A percentile compares a stretch with the other conserved stretches of the same genome.
These are phyloP conservation scores for Melanargia galathea DNA, from an alignment of 2,888 invertebrate genomes.

Conservation along the genomic window DNA sequence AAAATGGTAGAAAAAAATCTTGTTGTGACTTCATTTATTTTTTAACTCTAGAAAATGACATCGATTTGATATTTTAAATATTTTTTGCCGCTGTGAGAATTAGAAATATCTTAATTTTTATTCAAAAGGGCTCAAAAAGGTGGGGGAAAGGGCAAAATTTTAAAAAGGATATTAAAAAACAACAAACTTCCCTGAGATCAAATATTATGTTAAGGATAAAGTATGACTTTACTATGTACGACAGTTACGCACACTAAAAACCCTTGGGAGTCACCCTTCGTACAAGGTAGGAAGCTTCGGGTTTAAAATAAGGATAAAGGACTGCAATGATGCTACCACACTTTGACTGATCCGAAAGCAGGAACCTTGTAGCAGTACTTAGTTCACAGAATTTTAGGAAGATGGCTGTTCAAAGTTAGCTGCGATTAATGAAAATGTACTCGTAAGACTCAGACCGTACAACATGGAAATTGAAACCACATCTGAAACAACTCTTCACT, in stretches of 20 bases:
- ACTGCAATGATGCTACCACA: neutral
- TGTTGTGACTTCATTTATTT: too few relatives aligned
- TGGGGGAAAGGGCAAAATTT: too few relatives aligned
- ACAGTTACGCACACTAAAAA: neutral
- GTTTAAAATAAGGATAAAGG: neutral
- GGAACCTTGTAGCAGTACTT: neutral
- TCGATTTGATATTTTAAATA: too few relatives aligned
- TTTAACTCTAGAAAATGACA: too few relatives aligned
- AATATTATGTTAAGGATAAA: too few relatives aligned
- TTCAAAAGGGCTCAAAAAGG: too few relatives aligned
- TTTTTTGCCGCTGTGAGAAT: too few relatives aligned
- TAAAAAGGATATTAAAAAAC: too few relatives aligned
- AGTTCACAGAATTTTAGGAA: neutral
- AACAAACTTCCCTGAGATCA: too few relatives aligned
- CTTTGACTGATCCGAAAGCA: neutral
- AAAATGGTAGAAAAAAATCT: too few relatives aligned
- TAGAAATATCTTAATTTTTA: too few relatives aligned
- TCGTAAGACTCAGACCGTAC: neutral
- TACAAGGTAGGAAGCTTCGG: neutral
- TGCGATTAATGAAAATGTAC: neutral
- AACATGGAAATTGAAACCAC: neutral
- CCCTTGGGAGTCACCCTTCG: neutral
- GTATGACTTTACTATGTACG: neutral
- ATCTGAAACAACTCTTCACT: neutral
- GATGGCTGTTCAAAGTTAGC: neutral